Base-by-base conservation (phyloP, 1,140 invertebrate genomes). In the Geopemphigus sp. region DNA sequence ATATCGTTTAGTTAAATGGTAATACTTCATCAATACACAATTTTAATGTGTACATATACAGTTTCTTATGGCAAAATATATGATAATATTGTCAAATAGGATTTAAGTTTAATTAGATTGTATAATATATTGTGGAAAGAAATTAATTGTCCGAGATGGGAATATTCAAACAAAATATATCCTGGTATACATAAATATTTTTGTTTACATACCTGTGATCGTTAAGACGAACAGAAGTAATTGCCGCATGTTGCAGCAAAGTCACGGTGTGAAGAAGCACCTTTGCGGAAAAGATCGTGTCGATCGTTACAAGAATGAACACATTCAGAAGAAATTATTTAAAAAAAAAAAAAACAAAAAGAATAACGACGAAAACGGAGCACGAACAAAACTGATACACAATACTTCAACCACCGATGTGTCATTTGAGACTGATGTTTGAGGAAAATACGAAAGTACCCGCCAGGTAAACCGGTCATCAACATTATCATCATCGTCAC, bases 361-460 rank as follows among this genome's bases (percentile, higher is more conserved):
- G 17, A 17, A 26, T 19, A 15, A 59, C 10, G 11, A 73, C 53
- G n/a, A 54, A 0, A 11, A 19, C 24, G 32, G 26, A 39, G n/a
- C 45, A 22, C 74, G 24, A 17, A 12, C 22, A 19, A 19, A n/a
- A n/a, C n/a, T n/a, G 17, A 19, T 8, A 78, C 57, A 4, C 74
- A 4, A 22, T 22, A 63, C 54, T 19, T n/a, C n/a, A 19, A 26
- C n/a, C 68, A 24, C 17, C 74, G 19, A 39, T 22, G 56, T 78
- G 39, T 63, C 39, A 78, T n/a, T 50, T 61, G 57, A 22, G 56
- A 78, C 74, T 59, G 39, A 39, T 3, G 8, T 39, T 39, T 3
- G 74, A 63, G 56, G 63, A 78, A 78, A 78, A 78, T 78, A 39
- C 57, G 74, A 78, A 78, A 78, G 74, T 78, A 78, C 57, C 56